Evolutionary conservation across 2,113 vertebrate genomes (phyloP), one percentile per base, ranked within the genome.

Genomic region (Plecotus auritus): DNA sequence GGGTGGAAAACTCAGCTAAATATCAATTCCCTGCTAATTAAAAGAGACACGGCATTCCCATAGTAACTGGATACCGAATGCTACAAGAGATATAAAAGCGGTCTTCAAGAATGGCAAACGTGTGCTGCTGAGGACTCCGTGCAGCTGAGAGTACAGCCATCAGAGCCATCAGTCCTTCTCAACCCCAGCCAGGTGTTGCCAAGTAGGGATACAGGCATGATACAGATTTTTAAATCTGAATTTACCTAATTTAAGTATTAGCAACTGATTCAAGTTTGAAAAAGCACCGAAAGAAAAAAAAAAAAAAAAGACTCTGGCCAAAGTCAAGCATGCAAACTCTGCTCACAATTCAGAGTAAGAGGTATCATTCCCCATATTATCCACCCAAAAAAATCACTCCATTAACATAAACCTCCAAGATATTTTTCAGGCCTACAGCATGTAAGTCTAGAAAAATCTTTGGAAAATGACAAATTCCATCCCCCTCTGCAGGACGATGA

Each of bases 51-150:
- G 16, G 10, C 17, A 12, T 40, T 23, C 37, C 51, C 73, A 51
- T 17, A 45, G 22, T 0, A 32, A 20, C 2, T 5, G 22, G 64
- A 51, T 2, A 13, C 13, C 47, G 22, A 51, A 42, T 4, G 12
- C 83, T 28, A 5, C 9, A 8, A 56, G 56, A 77, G 67, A 56
- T 32, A 2, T 14, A 7, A 37, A 78, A 30, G 26, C 11, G 5
- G 45, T 9, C 20, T 10, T 54, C 26, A 5, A 2, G 16, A 47
- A 22, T 0, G 8, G 26, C 26, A 9, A n/a, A 9, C 4, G 5
- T 20, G 45, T 7, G 61, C 49, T 2, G 32, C n/a, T 2, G 7
- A 67, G 80, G 26, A 13, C 70, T 18, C 2, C 3, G 0, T 30
- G 23, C 9, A 42, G 72, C 51, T 13, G 18, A n/a, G 20, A 14